Conservation (phyloP, 2,888 invertebrate genomes). For the Anodontia alba region DNA sequence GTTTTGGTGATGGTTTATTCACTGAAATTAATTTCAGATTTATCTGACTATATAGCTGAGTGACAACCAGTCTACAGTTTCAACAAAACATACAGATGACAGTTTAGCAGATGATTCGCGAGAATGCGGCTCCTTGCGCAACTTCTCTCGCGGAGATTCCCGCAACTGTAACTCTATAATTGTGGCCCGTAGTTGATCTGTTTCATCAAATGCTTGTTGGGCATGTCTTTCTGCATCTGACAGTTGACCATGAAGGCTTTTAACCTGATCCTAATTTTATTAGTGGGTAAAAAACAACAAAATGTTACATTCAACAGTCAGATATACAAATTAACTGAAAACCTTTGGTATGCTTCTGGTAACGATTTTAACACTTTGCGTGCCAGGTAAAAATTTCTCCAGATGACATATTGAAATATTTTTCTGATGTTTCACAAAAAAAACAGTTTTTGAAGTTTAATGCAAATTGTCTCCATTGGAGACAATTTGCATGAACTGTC, state of each 20-base stretch:
- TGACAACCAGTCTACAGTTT: background rate
- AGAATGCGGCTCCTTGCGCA: background rate
- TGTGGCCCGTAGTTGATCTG: slow-evolving; percentile 56
- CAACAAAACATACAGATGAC: background rate
- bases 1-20: no score
- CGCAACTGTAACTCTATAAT: slow-evolving; percentile 61
- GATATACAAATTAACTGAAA: no score
- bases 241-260: slow-evolving; percentile 51
- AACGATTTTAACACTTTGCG: no score
- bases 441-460: no score
- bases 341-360: no score
- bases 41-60: no score
- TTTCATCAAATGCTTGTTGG: slow-evolving; percentile 56
- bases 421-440: no score
- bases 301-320: background rate
- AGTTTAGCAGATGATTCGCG: background rate
- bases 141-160: slow-evolving; percentile 14
- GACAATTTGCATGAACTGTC: no score
- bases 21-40: no score
- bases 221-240: slow-evolving; percentile 55
- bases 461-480: no score
- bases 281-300: slow-evolving; percentile 7
- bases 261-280: slow-evolving; percentile 58
- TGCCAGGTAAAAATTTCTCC: no score
- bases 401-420: no score